These are phyloP conservation scores for Lanistes nyassanus DNA, from an alignment of 1,140 invertebrate genomes.

Conservation along the genomic window DNA sequence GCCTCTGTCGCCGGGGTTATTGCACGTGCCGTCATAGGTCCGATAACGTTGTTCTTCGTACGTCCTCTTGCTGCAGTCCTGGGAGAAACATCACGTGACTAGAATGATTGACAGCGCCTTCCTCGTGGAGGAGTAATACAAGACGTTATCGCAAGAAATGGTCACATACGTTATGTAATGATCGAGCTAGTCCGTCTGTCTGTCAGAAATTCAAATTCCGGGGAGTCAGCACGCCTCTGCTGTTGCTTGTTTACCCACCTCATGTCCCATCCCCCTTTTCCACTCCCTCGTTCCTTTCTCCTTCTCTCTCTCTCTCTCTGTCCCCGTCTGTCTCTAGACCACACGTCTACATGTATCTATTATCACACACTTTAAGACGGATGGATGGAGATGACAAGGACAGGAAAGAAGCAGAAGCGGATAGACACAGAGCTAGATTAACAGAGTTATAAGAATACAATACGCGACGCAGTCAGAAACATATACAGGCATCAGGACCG, in stretches of 20 bases:
- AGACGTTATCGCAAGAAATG: too few relatives aligned
- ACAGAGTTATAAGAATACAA: not conserved
- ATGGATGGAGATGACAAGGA: not conserved
- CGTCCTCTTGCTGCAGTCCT: not conserved
- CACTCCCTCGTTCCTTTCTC: not conserved
- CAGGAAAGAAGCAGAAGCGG: not conserved
- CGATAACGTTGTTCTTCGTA: not conserved
- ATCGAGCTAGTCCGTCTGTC: constrained; percentile 10
- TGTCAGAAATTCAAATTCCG: too few relatives aligned
- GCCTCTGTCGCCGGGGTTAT: not conserved
- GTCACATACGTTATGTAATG: too few relatives aligned
- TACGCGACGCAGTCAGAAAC: not conserved
- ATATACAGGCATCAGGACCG: too few relatives aligned
- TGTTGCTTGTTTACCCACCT: not conserved
- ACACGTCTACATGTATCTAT: too few relatives aligned
- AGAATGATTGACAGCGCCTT: not conserved
- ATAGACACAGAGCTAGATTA: not conserved
- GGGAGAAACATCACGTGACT: not conserved
- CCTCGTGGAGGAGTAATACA: too few relatives aligned
- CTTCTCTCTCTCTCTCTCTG: constrained; percentile 6
- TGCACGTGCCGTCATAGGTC: constrained; percentile 11
- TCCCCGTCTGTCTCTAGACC: not conserved
- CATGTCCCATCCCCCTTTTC: too few relatives aligned
- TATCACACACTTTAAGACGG: too few relatives aligned
- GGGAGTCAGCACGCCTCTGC: not conserved